Evolutionary conservation across 1,140 invertebrate species (phyloP), one percentile per base, ranked within the genome.

Genomic region (Drosophila sp.): DNA sequence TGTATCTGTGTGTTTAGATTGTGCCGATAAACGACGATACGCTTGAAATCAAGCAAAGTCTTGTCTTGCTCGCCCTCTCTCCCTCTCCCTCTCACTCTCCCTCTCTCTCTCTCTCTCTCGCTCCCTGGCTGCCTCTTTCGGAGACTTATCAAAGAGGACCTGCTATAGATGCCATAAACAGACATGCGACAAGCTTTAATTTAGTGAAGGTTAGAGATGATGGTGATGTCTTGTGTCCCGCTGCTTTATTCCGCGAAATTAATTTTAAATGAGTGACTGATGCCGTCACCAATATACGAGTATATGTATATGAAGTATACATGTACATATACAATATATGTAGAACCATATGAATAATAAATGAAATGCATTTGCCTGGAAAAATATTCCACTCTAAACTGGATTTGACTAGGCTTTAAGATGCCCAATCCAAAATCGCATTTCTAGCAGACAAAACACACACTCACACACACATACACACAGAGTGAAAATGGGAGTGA

Each of bases 241-340:
- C 38, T 40, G 64, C 70, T 54, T 72, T 69, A 79, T 89, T 83
- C 76, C 83, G 83, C 79, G 76, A 83, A 89, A 89, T 89, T 89
- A 89, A 89, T 89, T 89, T 89, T 69, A 74, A 89, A 78, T 74
- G 79, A 79, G 83, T 81, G 83, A 65, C 78, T 87, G 82, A 61
- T 65, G 53, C 67, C 70, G 78, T 78, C 63, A 61, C 63, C 51
- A 16, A 43, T 45, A 32, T 32, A 11, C 34, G 7, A 11, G 9
- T 36, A 9, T 36, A 2, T 36, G 7, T 36, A 36, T 36, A 36
- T 36, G 11, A 32, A 4, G 8, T 29, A 29, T 5, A 29, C 6
- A 29, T 5, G 7, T 5, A 38, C 9, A 38, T 11, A 38, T 38
- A 73, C 70, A 62, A 38, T 38, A 73, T 74, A 62, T 71, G 48